Evolutionary conservation across 2,888 invertebrate genomes (phyloP).

Genomic region (Pyrocoelia pectoralis): DNA sequence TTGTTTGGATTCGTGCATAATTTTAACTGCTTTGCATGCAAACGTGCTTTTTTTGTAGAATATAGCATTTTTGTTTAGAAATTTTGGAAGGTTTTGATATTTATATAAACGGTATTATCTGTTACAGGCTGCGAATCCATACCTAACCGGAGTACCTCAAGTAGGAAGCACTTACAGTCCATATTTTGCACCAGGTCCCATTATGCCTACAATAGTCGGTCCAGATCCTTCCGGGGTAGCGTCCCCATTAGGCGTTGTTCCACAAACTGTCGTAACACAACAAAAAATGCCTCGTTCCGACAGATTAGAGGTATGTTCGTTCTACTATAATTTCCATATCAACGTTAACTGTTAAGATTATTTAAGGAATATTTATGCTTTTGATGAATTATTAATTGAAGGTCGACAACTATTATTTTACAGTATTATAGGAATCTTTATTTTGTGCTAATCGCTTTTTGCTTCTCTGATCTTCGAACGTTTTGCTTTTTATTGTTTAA

Average conservation of each 20-base stretch:
- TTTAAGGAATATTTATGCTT: not conserved
- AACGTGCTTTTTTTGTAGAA: constrained; percentile 21
- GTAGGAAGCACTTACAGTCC: constrained; percentile 90
- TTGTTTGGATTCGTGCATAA: constrained; percentile 4
- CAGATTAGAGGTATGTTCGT: constrained; percentile 89
- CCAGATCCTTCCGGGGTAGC: constrained; percentile 84
- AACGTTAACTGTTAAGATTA: not conserved
- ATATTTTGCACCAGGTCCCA: constrained; percentile 86
- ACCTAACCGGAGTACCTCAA: constrained; percentile 90
- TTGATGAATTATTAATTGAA: not conserved
- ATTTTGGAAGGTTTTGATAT: not conserved
- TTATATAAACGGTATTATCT: not conserved
- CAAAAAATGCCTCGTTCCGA: constrained; percentile 96
- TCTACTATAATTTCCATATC: constrained; percentile 31
- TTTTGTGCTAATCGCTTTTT: constrained; percentile 23
- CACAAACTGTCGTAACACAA: constrained; percentile 85
- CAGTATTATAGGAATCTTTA: constrained; percentile 11
- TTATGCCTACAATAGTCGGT: constrained; percentile 90
- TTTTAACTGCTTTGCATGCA: constrained; percentile 29
- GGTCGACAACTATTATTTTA: constrained; percentile 14
- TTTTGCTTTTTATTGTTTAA: not conserved
- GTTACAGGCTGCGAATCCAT: constrained; percentile 84
- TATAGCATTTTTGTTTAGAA: not conserved
- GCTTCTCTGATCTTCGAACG: constrained; percentile 12
- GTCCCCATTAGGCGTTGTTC: constrained; percentile 84